Evolutionary conservation across 1,140 invertebrate species (phyloP).

Genomic region (Caenorhabditis tropicalis): DNA sequence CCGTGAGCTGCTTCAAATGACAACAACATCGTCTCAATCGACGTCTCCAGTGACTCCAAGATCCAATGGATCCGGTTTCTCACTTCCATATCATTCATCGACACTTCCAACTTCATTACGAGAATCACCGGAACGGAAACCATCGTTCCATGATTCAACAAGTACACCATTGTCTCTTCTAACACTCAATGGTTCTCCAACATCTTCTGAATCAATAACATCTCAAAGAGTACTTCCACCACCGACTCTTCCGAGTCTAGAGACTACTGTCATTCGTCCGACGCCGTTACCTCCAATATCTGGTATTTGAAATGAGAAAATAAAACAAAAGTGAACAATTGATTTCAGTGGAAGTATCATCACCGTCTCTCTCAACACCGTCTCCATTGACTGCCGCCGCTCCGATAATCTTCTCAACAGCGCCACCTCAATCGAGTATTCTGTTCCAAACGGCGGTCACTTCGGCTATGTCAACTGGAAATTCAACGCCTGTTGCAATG

Average conservation of each 20-base stretch:
- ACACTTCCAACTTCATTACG: constrained; percentile 12
- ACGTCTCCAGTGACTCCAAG: constrained; percentile 20
- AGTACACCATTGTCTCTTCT: constrained; percentile 17
- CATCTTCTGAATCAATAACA: not conserved
- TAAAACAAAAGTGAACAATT: not conserved
- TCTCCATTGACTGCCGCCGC: constrained; percentile 46
- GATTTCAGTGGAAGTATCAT: constrained; percentile 29
- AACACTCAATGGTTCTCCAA: constrained; percentile 14
- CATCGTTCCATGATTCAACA: constrained; percentile 10
- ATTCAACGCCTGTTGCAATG: constrained; percentile 15
- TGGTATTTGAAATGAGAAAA: not conserved
- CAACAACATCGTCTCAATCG: not conserved
- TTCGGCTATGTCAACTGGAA: constrained; percentile 38
- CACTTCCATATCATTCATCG: not conserved
- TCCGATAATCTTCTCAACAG: constrained; percentile 41
- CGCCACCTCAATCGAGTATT: constrained; percentile 22
- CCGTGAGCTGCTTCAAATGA: constrained; percentile 41
- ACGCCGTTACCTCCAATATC: constrained; percentile 44
- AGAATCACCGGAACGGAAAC: constrained; percentile 24
- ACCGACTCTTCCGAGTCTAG: not conserved
- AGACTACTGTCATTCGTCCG: constrained; percentile 44
- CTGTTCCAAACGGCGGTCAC: constrained; percentile 49
- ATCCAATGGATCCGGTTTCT: not conserved
- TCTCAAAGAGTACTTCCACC: constrained; percentile 23
- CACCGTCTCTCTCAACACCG: constrained; percentile 31